Base-by-base conservation (phyloP, 2,797 vertebrate genomes). In the Propithecus deckenii region DNA sequence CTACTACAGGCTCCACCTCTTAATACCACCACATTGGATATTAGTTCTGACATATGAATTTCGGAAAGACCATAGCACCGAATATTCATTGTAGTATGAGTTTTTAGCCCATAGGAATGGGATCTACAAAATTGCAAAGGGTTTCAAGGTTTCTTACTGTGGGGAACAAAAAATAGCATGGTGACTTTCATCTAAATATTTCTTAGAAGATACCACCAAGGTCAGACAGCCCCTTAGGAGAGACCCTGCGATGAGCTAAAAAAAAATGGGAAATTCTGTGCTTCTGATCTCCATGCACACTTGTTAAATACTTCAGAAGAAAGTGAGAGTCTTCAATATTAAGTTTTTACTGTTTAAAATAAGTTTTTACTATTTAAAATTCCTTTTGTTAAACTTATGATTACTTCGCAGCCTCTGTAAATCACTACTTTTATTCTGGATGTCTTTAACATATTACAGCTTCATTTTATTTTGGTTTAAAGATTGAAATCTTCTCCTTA, bases 381-480 rank as follows among this genome's bases (percentile, higher is more conserved):
- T 69, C 14, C 22, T 92, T 96, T 93, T 65, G 57, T 52, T 94
- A 81, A 91, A 86, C 57, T 81, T 55, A 17, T n/a, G 23, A 75
- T 78, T 9, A 86, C 14, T 90, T 79, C 4, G 18, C 1, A 69
- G 15, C 20, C 6, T 12, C 63, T 76, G 4, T 86, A 94, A 91
- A 89, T 90, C 28, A 87, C 57, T 84, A 28, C 25, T 84, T 92
- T 91, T 93, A 89, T 86, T 91, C 35, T 80, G 14, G 32, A 38
- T 83, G 25, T 91, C 43, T 94, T 35, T 88, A 95, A 86, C 32
- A 43, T 89, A 79, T 80, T 96, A 76, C 15, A 41, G 22, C 13
- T 59, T 83, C 30, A 38, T 94, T 91, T 89, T 91, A 80, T 78
- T 95, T 97, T 95, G 46, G 13, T 87, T 85, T 93, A 89, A 95